Base-by-base conservation (phyloP, 2,888 invertebrate genomes). In the Agrenia bidenticulata region DNA sequence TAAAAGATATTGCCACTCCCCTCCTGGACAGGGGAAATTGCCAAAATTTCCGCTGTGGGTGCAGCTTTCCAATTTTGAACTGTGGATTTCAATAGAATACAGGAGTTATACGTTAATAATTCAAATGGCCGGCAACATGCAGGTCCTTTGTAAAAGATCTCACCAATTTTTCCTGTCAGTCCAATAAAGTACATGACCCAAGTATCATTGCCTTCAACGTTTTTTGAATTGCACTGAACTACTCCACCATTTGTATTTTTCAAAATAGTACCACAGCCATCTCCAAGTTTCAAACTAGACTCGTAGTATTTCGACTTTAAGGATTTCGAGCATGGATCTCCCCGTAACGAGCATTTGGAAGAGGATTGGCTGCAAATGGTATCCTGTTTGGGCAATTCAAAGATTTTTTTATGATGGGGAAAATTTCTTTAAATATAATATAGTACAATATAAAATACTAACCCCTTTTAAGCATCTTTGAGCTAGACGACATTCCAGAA, bases 231-330 rank as follows among this genome's bases (percentile, higher is more conserved):
- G 49, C 72, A 72, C 19, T 56, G 37, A 2, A 69, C 63, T 37
- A 65, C 61, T 21, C 72, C 72, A 1, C 69, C 72, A 61, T 69
- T 67, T 9, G 1, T 27, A 61, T 72, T 72, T 19, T 50, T 50
- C 1, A 24, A 9, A 19, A 67, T 51, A 17, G 59, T 64, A 0
- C 53, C 41, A 19, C 71, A 71, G 0, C 37, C 27, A 24, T 60
- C 64, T 2, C 60, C 39, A n/a, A 66, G 63, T 45, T 24, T 21
- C 7, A 23, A 64, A 60, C n/a, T 61, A 58, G 17, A 60, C 59
- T 63, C 66, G 66, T 54, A 59, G 60, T 63, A 69, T 21, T 66
- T 61, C 27, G 59, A 61, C 50, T 54, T 39, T 13, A 68, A 50
- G 1, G 60, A 62, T 56, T 68, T 64, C 0, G 68, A 61, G 60